These are phyloP conservation scores for Stegophylla sp. DNA, from an alignment of 2,888 invertebrate genomes.

Conservation along the genomic window DNA sequence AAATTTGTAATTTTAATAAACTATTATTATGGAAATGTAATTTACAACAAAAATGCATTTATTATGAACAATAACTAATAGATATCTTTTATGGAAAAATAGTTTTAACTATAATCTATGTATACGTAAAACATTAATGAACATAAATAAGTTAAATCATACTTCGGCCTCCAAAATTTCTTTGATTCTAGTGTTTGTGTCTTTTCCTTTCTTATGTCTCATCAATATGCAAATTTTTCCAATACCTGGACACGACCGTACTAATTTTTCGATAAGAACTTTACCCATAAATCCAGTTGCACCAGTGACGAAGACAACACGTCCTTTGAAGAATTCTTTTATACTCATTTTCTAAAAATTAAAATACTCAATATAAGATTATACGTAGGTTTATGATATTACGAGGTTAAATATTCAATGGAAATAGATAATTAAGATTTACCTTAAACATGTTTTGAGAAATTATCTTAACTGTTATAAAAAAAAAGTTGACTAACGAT, in stretches of 20 bases:
- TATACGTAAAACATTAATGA: background rate
- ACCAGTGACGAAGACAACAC: constrained; percentile 60
- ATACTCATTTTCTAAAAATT: constrained; percentile 35
- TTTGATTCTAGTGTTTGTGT: constrained; percentile 72
- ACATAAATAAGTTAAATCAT: constrained; percentile 62
- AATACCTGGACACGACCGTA: constrained; percentile 80
- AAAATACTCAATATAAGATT: too few relatives aligned
- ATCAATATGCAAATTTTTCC: constrained; percentile 79
- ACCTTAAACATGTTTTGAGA: too few relatives aligned
- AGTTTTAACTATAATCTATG: background rate
- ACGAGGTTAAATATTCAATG: too few relatives aligned
- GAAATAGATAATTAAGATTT: too few relatives aligned
- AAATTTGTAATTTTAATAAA: too few relatives aligned
- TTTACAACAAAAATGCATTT: background rate
- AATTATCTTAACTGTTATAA: too few relatives aligned
- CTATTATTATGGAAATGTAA: too few relatives aligned
- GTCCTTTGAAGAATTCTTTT: constrained; percentile 58
- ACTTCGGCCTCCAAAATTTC: constrained; percentile 69
- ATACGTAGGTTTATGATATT: too few relatives aligned
- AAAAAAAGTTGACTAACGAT: too few relatives aligned
- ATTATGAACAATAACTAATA: too few relatives aligned
- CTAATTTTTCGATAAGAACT: constrained; percentile 83
- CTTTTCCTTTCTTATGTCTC: constrained; percentile 75
- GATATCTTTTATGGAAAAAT: too few relatives aligned
- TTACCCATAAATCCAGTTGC: constrained; percentile 83